Base-by-base conservation (phyloP, 1,140 invertebrate species). In the Drosophila funebris region DNA sequence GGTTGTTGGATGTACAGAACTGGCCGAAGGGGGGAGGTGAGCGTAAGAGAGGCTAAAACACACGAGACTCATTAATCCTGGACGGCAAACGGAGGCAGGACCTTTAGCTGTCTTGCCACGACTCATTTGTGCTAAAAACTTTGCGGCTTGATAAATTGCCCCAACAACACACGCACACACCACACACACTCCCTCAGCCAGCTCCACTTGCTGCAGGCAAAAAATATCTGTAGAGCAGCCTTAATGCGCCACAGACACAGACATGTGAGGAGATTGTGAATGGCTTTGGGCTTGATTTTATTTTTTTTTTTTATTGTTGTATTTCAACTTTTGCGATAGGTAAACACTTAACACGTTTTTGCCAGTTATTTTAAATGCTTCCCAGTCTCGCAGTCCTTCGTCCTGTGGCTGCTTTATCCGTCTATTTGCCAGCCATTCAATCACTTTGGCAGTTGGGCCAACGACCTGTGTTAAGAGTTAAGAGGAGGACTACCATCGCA, bases 321-420 rank as follows among this genome's bases (percentile, higher is more conserved):
- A 22, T 54, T 64, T 61, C 46, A 80, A 66, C 61, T 74, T 85
- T 74, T 81, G 66, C 66, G 57, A 85, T 85, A 85, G 81, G 84
- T 85, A 85, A 85, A 87, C 82, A 85, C 78, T 85, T 85, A 85
- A 78, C 82, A 85, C 81, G 81, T 87, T 85, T 81, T 75, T 87
- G 73, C 53, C 64, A 60, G 77, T 74, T 74, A 73, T 76, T 76
- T 80, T 84, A 74, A 81, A 81, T 67, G 67, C 73, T 50, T 43
- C 36, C 37, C 41, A 31, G 22, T 43, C 9, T 18, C 18, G 3
- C 7, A 18, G n/a, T 9, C 8, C 7, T 11, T 56, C 27, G 11
- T 48, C 14, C 66, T 36, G 13, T 68, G 20, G 18, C 36, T 16
- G 6, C 3, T 4, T 33, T 3, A 4, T 52, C 33, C 46, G n/a